Evolutionary conservation across 2,888 invertebrate species (phyloP).

Genomic region (Chorisops tibialis): DNA sequence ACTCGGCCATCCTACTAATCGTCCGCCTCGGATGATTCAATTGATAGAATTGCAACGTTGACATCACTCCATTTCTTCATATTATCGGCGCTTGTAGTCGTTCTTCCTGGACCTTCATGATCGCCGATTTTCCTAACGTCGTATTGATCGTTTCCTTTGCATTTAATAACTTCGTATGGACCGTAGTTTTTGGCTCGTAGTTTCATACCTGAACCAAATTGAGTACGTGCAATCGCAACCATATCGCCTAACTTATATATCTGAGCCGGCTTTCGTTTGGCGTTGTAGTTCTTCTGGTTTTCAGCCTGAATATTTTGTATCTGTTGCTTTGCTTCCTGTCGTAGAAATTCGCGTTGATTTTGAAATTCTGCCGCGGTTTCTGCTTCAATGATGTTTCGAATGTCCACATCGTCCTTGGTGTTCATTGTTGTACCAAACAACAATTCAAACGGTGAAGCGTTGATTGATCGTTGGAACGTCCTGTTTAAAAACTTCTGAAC

Average conservation of each 20-base stretch:
- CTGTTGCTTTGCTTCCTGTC: not conserved
- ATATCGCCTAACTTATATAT: not conserved
- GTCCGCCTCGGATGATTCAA: no score
- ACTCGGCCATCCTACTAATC: no score
- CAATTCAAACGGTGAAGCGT: slow-evolving; percentile 25
- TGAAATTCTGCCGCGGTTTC: not conserved
- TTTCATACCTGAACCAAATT: no score
- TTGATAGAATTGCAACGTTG: no score
- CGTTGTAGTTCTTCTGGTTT: not conserved
- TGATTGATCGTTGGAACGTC: slow-evolving; percentile 7
- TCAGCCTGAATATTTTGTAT: not conserved
- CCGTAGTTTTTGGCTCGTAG: no score
- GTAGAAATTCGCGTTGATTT: not conserved
- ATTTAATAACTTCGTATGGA: no score
- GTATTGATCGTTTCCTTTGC: no score
- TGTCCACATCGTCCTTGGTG: not conserved
- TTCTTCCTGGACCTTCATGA: no score
- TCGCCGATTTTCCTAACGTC: no score
- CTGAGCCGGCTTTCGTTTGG: not conserved
- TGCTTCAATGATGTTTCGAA: not conserved
- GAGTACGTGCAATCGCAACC: no score
- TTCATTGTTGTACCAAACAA: slow-evolving; percentile 22
- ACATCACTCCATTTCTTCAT: no score
- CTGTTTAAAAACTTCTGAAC: slow-evolving; percentile 39
- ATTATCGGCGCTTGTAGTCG: no score